Conservation (phyloP, 2,113 vertebrate species). For the Cariama cristata region DNA sequence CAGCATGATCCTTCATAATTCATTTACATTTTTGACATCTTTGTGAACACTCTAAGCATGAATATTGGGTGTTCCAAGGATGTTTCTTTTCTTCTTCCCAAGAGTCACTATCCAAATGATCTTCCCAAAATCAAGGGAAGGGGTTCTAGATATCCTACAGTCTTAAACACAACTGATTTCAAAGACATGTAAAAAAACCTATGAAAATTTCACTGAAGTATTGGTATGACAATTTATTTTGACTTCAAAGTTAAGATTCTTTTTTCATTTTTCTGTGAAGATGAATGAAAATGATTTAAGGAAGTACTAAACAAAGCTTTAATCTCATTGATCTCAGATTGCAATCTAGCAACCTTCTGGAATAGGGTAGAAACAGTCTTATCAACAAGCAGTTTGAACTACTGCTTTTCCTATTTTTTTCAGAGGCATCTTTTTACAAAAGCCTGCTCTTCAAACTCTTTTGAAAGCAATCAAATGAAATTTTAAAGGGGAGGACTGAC, state of each 20-base stretch:
- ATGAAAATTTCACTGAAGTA: background rate
- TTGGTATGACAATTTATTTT: background rate
- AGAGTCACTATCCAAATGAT: background rate
- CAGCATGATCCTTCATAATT: background rate
- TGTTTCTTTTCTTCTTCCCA: background rate
- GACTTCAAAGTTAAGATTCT: background rate
- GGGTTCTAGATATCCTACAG: background rate
- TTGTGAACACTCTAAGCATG: background rate
- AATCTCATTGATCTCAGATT: background rate
- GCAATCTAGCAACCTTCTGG: background rate
- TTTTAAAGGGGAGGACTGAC: background rate
- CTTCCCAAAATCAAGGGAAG: background rate
- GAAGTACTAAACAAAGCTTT: background rate
- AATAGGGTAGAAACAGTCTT: background rate
- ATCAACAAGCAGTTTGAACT: background rate
- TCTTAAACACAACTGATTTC: constrained; percentile 22
- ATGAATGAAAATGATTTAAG: background rate
- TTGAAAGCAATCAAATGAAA: background rate
- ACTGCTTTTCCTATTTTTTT: background rate
- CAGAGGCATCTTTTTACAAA: background rate
- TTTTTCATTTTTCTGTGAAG: background rate
- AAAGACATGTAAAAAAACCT: background rate
- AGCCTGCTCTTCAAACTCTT: background rate
- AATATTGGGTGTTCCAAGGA: background rate
- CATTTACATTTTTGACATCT: background rate